Percentiles rank a stretch among this genome's conserved stretches.
Evolutionary conservation across 2,797 vertebrate species (phyloP).

Genomic region (Pangasius mekongensis): DNA sequence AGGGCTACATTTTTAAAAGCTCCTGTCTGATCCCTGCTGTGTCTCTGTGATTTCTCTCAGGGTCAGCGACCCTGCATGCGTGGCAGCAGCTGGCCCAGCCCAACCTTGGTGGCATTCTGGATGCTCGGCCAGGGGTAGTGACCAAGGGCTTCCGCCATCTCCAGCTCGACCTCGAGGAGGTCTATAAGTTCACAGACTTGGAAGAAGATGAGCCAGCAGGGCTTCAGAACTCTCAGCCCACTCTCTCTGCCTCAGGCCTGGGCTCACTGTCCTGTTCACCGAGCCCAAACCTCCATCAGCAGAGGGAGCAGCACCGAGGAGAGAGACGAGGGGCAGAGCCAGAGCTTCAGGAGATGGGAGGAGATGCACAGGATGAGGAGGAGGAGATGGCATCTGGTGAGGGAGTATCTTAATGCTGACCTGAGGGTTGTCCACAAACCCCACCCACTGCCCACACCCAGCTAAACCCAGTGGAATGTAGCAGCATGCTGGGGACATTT

Average conservation of each 20-base stretch:
- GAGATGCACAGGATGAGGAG: slow-evolving; percentile 63
- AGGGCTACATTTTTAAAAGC: background rate
- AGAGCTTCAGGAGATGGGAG: slow-evolving; percentile 36
- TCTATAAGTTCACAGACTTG: slow-evolving; percentile 88
- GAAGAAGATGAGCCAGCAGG: slow-evolving; percentile 93
- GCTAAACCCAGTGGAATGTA: slow-evolving; percentile 25
- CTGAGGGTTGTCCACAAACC: slow-evolving; percentile 24
- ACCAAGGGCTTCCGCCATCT: slow-evolving; percentile 94
- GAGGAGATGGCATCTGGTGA: slow-evolving; percentile 90
- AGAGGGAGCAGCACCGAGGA: slow-evolving; percentile 66
- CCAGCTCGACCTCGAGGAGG: slow-evolving; percentile 83
- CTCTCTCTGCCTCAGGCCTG: slow-evolving; percentile 78
- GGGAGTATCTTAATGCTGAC: slow-evolving; percentile 80
- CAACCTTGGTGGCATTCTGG: slow-evolving; percentile 92
- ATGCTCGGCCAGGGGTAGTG: slow-evolving; percentile 92
- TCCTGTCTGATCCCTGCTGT: slow-evolving; percentile 15
- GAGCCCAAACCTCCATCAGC: slow-evolving; percentile 21
- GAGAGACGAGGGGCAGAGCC: slow-evolving; percentile 70
- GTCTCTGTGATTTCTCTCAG: slow-evolving; percentile 67
- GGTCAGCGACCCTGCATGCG: slow-evolving; percentile 96
- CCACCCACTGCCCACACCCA: slow-evolving; percentile 12
- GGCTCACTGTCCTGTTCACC: slow-evolving; percentile 70
- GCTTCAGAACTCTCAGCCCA: slow-evolving; percentile 79
- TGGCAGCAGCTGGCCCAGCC: slow-evolving; percentile 99
- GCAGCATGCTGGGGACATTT: slow-evolving; percentile 24